Base-by-base conservation (phyloP, 2,888 invertebrate genomes). In the Acronicta leporina region DNA sequence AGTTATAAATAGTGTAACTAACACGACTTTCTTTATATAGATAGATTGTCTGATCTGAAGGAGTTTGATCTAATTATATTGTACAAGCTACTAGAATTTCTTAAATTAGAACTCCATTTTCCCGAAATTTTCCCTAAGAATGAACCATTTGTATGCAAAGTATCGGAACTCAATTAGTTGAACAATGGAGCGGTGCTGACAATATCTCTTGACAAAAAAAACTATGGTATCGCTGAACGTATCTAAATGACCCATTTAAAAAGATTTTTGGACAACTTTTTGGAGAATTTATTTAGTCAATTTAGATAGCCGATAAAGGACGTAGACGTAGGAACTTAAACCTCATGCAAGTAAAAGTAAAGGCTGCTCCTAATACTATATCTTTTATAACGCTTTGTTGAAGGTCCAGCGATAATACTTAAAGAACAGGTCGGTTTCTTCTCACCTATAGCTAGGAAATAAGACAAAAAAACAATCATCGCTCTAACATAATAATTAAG, bases 101-200 rank as follows among this genome's bases (percentile, higher is more conserved):
- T n/a, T n/a, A n/a, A n/a, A n/a, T n/a, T n/a, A n/a, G n/a, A n/a
- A n/a, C n/a, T n/a, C n/a, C n/a, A n/a, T n/a, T n/a, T n/a, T n/a
- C n/a, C n/a, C n/a, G n/a, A 16, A 52, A 35, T 46, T 5, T 15
- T 16, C 25, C 10, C 25, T 35, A 7, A 44, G 20, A 46, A 43
- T 30, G 13, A 11, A n/a, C 53, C 38, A 72, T 72, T 68, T 35
- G 15, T 46, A 52, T 53, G 68, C 46, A 72, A 68, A 72, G 40
- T 72, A 59, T 47, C 9, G 10, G 43, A 52, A 72, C 41, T 35
- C 30, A 16, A 68, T 68, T 61, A 55, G 33, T 51, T 30, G 7
- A 8, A 35, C 27, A 46, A 67, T 15, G 27, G 42, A 73, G 40
- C 51, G 50, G 44, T 54, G 53, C 50, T 44, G 47, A 68, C 44